Base-by-base conservation (phyloP, 2,797 vertebrate species). In the Oryzias dopingdopingensis region DNA sequence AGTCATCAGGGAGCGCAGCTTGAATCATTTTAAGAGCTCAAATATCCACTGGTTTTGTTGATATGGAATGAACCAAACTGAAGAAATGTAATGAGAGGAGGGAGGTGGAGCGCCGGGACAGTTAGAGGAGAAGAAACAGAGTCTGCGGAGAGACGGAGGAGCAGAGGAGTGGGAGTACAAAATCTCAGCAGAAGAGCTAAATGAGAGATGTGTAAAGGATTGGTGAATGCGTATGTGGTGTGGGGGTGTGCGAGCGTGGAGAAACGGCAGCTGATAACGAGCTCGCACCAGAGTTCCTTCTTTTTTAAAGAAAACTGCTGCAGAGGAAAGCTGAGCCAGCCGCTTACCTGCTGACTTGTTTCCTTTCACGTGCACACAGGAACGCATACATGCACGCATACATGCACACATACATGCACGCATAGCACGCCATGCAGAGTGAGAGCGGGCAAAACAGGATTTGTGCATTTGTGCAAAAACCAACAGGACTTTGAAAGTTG, bases 41-140 rank as follows among this genome's bases (percentile, higher is more conserved):
- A 84, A 74, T 76, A 76, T 85, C 87, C 79, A 82, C 80, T 63
- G 72, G 81, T 82, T 86, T 82, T 82, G 84, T 80, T 86, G 85
- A 80, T 72, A 79, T 86, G 84, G 80, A 77, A 70, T 10, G 46
- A 76, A 70, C 23, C 53, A 60, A 65, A 77, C 62, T 74, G 66
- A 70, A 72, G 70, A 77, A 79, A 84, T 83, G 77, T 84, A 84
- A 89, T 84, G 73, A 83, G 70, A 72, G 70, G 69, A 14, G 23
- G 42, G 42, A 51, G 63, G 55, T 29, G 62, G 37, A 67, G 63
- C 3, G 0, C 53, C 17, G 41, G 48, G 55, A 52, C 23, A 14
- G 47, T 37, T 61, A 47, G 43, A 29, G 57, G 46, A 47, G 55
- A 52, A 24, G 12, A 45, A 47, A 29, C 20, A 56, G 56, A 59